phyloP scores from a whole-genome alignment of 1,140 invertebrate genomes.

The Hycleus cichorii region DNA sequence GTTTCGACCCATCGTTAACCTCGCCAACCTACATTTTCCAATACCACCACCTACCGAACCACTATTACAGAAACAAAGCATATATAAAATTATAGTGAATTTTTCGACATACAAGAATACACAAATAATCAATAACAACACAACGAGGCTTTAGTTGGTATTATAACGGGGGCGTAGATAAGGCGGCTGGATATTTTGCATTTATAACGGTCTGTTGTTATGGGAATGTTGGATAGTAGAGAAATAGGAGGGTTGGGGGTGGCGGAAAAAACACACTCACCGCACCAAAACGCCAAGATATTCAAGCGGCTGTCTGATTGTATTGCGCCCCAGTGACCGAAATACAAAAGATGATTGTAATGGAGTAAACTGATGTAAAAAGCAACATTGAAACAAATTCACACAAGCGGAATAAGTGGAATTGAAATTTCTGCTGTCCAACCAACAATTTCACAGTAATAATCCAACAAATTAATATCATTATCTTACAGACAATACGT shows the following conservation, averaged over 20 bases:
- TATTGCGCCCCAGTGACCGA: constrained; percentile 14
- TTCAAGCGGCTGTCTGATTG: constrained; percentile 6
- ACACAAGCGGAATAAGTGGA: no score
- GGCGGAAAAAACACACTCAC: neutral
- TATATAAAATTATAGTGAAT: constrained; percentile 7
- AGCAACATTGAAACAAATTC: no score
- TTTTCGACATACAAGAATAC: constrained; percentile 8
- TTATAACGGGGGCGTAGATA: neutral
- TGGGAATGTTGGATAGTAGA: no score
- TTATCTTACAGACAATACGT: no score
- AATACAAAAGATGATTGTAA: constrained; percentile 9
- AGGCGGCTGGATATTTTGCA: constrained; percentile 14
- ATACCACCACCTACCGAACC: no score
- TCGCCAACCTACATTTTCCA: neutral
- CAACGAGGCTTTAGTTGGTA: no score
- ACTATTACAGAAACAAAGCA: no score
- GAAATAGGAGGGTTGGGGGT: neutral
- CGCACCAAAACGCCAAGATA: constrained; percentile 1
- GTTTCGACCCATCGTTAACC: constrained; percentile 9
- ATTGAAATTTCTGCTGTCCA: no score
- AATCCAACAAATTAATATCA: no score
- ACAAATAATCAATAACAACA: constrained; percentile 9
- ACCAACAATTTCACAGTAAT: no score
- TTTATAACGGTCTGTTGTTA: constrained; percentile 7
- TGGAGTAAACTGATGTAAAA: no score